phyloP scores from a whole-genome alignment of 2,888 invertebrate species.

The Drosophila borborema region DNA sequence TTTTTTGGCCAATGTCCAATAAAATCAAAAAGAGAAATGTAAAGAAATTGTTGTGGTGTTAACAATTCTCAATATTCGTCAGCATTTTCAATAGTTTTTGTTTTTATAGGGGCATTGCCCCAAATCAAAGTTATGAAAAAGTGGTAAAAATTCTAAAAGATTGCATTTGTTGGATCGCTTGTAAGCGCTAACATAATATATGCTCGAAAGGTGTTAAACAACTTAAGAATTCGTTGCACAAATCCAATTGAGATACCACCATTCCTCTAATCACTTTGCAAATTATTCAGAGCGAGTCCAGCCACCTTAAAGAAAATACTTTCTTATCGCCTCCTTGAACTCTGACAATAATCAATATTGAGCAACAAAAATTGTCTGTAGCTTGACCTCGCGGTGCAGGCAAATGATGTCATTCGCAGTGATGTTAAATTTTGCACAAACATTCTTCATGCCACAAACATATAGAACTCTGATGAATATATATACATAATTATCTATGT shows the following conservation, averaged over 20 bases:
- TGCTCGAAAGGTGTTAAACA: neutral
- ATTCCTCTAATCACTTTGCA: neutral
- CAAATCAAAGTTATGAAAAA: neutral
- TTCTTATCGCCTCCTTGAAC: conserved; percentile 53
- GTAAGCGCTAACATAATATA: neutral
- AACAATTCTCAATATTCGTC: conserved; percentile 19
- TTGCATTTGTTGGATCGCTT: neutral
- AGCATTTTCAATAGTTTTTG: conserved; percentile 9
- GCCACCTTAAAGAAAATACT: neutral
- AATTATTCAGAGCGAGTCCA: neutral
- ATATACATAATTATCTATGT: neutral
- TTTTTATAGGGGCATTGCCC: conserved; percentile 10
- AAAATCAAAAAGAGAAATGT: conserved; percentile 6
- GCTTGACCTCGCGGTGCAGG: conserved; percentile 57
- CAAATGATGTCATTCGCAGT: conserved; percentile 64
- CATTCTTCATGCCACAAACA: conserved; percentile 19
- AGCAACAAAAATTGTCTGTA: conserved; percentile 26
- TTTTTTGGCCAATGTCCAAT: conserved; percentile 58
- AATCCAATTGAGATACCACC: neutral
- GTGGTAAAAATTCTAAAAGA: neutral
- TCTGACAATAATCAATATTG: conserved; percentile 62
- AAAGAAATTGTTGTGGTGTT: conserved; percentile 23
- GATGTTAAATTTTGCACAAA: conserved; percentile 23
- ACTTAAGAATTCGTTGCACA: neutral
- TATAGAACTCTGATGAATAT: conserved; percentile 4